Conservation (phyloP, 2,113 vertebrate genomes). For the Acinonyx jubatus region DNA sequence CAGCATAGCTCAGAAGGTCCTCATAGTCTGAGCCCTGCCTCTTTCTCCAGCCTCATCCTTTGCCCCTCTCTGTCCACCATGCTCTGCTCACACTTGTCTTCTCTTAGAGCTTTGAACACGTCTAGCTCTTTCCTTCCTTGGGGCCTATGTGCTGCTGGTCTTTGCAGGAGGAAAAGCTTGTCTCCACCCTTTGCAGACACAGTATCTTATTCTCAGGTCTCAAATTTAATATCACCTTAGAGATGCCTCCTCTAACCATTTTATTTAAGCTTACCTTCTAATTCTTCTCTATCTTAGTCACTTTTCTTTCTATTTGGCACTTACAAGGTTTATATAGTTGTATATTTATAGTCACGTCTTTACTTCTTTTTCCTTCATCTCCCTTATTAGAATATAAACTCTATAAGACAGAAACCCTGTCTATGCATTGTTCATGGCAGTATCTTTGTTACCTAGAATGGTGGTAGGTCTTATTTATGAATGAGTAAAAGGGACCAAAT, state of each 20-base stretch:
- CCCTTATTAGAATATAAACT: neutral
- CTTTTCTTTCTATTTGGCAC: neutral
- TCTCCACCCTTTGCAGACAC: neutral
- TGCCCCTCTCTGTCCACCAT: neutral
- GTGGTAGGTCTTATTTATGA: neutral
- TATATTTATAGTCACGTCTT: neutral
- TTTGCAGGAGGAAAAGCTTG: neutral
- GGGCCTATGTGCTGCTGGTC: rapidly evolving
- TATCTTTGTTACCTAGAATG: neutral
- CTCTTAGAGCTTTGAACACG: neutral
- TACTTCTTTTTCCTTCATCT: neutral
- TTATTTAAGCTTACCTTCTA: neutral
- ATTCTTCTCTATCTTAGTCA: neutral
- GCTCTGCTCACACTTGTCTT: neutral
- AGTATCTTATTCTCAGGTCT: neutral
- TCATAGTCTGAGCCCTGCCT: neutral
- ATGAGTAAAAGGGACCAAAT: neutral
- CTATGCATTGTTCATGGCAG: neutral
- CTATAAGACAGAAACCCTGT: neutral
- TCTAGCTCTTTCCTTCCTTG: neutral
- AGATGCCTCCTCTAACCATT: neutral
- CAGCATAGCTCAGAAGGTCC: neutral
- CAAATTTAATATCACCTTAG: neutral
- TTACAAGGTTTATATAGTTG: neutral
- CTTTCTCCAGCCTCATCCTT: neutral